phyloP scores from a whole-genome alignment of 2,113 vertebrate species.

The Eulemur rufifrons region DNA sequence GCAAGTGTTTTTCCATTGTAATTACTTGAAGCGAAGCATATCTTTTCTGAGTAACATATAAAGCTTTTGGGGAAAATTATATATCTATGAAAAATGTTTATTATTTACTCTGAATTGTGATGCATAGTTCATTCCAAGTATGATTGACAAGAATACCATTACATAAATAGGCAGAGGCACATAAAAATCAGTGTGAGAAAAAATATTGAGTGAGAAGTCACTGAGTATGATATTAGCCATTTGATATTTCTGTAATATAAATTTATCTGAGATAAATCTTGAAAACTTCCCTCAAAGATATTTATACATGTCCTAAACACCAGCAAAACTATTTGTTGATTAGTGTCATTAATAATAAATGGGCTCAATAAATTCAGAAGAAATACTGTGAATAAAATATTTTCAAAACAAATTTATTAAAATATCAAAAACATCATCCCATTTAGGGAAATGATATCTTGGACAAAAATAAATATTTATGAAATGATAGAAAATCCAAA shows the following conservation, averaged over 20 bases:
- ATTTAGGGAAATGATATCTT: background rate
- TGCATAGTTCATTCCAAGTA: conserved; percentile 56
- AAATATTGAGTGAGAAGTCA: conserved; percentile 1
- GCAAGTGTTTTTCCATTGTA: background rate
- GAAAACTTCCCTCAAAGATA: background rate
- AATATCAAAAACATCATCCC: background rate
- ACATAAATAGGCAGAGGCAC: background rate
- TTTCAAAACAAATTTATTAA: background rate
- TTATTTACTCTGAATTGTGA: conserved; percentile 66
- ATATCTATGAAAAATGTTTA: conserved; percentile 66
- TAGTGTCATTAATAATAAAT: background rate
- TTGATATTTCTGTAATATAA: conserved; percentile 31
- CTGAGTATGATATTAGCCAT: background rate
- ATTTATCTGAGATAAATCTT: conserved; percentile 4
- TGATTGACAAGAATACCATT: conserved; percentile 69
- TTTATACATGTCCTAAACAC: background rate
- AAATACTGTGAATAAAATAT: background rate
- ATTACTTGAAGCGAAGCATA: conserved; percentile 22
- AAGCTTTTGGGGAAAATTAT: conserved; percentile 55
- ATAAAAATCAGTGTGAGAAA: conserved; percentile 39
- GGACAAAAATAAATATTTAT: background rate
- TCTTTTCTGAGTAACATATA: conserved; percentile 47
- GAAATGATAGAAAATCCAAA: background rate
- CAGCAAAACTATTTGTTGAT: background rate
- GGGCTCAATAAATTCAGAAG: background rate